phyloP scores from a whole-genome alignment of 2,888 invertebrate species.

The Dendrolimus houi region DNA sequence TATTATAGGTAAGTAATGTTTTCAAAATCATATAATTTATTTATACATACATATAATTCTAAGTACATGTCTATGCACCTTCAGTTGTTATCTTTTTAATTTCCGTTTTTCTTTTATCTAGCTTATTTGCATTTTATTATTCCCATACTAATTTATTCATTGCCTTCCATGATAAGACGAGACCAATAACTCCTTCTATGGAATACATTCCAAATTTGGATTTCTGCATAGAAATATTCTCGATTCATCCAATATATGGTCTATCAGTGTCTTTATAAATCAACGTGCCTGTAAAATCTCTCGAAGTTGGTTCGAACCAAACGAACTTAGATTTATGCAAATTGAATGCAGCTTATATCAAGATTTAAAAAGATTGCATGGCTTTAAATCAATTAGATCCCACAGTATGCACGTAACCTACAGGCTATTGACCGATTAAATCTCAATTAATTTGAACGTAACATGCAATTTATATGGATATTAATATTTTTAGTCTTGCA shows the following conservation, averaged over 20 bases:
- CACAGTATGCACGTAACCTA: background rate
- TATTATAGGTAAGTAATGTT: too few species aligned
- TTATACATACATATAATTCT: too few species aligned
- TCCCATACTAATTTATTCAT: too few species aligned
- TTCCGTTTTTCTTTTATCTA: too few species aligned
- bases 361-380: background rate
- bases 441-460: background rate
- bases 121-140: background rate
- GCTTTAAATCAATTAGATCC: background rate
- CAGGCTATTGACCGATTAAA: background rate
- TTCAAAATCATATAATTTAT: too few species aligned
- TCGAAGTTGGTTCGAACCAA: slow-evolving; percentile 14
- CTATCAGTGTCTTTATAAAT: slow-evolving; percentile 18
- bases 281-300: slow-evolving; percentile 18
- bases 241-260: background rate
- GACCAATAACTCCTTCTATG: background rate
- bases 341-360: slow-evolving; percentile 15
- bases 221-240: background rate
- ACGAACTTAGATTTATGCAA: slow-evolving; percentile 32
- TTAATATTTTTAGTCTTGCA: background rate
- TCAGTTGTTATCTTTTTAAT: too few species aligned
- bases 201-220: background rate
- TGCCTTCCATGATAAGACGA: too few species aligned
- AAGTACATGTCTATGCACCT: too few species aligned
- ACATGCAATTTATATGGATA: background rate